A percentile compares a stretch with the other conserved stretches of the same genome.
Conservation (phyloP, 2,888 invertebrate genomes). For the Hyalella azteca region DNA sequence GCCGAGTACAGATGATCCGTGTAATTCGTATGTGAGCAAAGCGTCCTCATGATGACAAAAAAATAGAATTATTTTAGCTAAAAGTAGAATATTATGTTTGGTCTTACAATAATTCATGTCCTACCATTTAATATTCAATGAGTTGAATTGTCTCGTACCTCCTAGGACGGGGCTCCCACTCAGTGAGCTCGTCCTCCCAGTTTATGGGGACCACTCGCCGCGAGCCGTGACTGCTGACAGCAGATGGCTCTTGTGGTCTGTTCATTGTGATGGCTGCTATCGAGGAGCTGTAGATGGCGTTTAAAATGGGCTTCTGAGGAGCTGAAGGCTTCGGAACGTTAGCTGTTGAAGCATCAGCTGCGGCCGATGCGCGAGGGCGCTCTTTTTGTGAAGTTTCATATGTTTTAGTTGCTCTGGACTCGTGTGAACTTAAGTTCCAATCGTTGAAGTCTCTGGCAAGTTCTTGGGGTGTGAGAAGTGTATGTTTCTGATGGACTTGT, state of each 20-base stretch:
- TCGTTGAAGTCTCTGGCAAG: conserved; percentile 16
- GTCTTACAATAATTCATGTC: too few species aligned
- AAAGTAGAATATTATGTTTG: too few species aligned
- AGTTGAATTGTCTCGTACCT: too few species aligned
- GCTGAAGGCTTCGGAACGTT: too few species aligned
- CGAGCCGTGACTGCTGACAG: neutral
- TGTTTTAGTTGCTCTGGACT: too few species aligned
- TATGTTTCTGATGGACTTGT: conserved; percentile 2
- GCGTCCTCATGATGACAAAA: too few species aligned
- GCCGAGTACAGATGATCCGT: too few species aligned
- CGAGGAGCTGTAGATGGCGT: conserved; percentile 20
- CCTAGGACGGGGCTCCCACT: neutral
- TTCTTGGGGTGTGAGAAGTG: neutral
- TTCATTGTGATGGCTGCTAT: neutral
- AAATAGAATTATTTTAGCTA: too few species aligned
- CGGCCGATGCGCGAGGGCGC: neutral
- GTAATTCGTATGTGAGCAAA: too few species aligned
- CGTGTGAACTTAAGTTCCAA: neutral
- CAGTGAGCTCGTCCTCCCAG: conserved; percentile 17
- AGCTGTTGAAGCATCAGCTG: neutral
- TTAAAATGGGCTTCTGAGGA: neutral
- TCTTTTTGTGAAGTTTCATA: neutral
- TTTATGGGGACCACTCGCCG: neutral
- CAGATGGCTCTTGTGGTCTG: neutral
- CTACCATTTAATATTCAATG: too few species aligned